Conservation (phyloP, 2,888 invertebrate genomes). For the Machimus atricapillus region DNA sequence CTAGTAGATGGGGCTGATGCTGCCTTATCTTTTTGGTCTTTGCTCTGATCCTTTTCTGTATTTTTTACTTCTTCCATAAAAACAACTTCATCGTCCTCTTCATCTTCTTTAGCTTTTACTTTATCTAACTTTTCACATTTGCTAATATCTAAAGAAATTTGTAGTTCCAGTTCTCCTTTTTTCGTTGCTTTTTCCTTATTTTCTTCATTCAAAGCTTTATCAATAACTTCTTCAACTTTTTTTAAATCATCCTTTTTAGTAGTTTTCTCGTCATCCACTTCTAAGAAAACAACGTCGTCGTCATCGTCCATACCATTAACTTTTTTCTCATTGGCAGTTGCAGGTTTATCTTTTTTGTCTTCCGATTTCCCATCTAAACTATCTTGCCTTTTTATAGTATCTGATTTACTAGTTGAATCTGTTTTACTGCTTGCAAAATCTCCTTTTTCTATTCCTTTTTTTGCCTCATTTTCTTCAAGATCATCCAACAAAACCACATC, state of each 20-base stretch:
- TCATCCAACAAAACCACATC: constrained; percentile 16
- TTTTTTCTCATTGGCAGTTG: constrained; percentile 24
- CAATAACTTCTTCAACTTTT: background rate
- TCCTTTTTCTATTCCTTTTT: background rate
- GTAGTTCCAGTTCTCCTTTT: constrained; percentile 45
- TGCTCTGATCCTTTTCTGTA: background rate
- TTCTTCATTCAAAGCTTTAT: background rate
- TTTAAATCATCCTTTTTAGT: background rate
- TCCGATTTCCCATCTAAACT: constrained; percentile 25
- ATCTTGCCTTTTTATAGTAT: background rate
- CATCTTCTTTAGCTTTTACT: background rate
- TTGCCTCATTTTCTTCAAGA: background rate
- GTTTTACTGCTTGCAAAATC: constrained; percentile 1
- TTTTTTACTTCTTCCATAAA: background rate
- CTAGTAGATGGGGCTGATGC: background rate
- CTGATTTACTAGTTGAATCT: background rate
- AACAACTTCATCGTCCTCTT: background rate
- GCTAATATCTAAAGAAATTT: constrained; percentile 43
- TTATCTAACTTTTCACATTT: constrained; percentile 8
- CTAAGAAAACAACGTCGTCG: constrained; percentile 18
- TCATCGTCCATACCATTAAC: background rate
- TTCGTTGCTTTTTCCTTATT: background rate
- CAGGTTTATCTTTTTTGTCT: background rate
- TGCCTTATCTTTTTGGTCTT: background rate
- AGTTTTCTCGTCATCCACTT: background rate